phyloP scores from a whole-genome alignment of 2,797 vertebrate genomes.

The Paguma larvata region DNA sequence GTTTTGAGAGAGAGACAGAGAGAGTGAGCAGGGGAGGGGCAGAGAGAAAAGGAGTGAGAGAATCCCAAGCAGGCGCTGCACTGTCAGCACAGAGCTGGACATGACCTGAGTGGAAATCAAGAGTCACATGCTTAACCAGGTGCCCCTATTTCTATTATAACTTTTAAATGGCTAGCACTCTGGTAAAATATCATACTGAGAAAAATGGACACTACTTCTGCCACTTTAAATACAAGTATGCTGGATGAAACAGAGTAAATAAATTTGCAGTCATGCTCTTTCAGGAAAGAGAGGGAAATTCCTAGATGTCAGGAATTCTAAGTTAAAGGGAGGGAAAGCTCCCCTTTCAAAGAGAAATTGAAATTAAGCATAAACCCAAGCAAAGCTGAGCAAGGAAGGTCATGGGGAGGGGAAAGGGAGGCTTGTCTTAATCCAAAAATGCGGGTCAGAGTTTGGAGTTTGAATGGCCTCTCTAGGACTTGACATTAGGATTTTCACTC shows the following conservation, averaged over 20 bases:
- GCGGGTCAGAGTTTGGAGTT: neutral
- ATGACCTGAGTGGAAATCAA: too few relatives aligned
- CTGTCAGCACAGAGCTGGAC: too few relatives aligned
- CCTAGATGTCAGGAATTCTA: neutral
- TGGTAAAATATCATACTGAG: neutral
- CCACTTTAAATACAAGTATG: neutral
- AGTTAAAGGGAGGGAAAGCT: neutral
- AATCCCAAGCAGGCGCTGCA: too few relatives aligned
- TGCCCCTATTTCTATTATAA: neutral
- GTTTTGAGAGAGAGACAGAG: too few relatives aligned
- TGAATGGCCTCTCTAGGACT: neutral
- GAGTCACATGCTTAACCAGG: too few relatives aligned
- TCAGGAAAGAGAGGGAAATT: conserved; percentile 18
- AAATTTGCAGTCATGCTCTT: neutral
- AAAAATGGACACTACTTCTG: neutral
- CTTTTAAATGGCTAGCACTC: neutral
- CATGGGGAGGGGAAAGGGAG: fast-evolving
- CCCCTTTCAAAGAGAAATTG: neutral
- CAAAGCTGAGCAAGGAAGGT: neutral
- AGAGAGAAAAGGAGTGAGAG: too few relatives aligned
- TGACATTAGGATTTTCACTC: neutral
- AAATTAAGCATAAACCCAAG: neutral
- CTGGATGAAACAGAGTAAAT: neutral
- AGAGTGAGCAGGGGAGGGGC: too few relatives aligned
- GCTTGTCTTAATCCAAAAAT: neutral